phyloP scores from a whole-genome alignment of 2,888 invertebrate species.

The Stegana nigrithorax region DNA sequence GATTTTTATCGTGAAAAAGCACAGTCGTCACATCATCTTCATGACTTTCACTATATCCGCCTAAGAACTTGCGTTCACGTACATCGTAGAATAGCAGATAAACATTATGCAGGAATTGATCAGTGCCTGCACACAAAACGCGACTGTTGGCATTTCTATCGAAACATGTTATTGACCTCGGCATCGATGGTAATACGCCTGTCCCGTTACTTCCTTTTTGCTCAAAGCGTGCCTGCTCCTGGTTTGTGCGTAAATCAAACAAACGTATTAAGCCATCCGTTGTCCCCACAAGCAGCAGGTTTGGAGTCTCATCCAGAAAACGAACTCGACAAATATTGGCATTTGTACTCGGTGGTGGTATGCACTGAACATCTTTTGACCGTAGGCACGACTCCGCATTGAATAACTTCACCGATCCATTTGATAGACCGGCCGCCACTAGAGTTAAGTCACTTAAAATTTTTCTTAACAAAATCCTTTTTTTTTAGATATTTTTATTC shows the following conservation, averaged over 20 bases:
- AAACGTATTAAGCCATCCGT: slow-evolving; percentile 56
- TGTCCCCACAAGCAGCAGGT: slow-evolving; percentile 55
- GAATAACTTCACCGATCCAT: slow-evolving; percentile 70
- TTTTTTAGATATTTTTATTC: slow-evolving; percentile 7
- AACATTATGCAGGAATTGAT: slow-evolving; percentile 76
- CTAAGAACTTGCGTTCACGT: slow-evolving; percentile 74
- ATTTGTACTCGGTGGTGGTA: not conserved
- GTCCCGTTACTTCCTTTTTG: slow-evolving; percentile 51
- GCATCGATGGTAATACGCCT: slow-evolving; percentile 53
- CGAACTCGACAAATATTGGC: slow-evolving; percentile 53
- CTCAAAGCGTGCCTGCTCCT: slow-evolving; percentile 59
- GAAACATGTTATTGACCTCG: slow-evolving; percentile 77
- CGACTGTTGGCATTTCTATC: slow-evolving; percentile 79
- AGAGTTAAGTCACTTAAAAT: slow-evolving; percentile 60
- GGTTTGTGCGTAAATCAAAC: slow-evolving; percentile 69
- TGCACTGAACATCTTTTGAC: slow-evolving; percentile 21
- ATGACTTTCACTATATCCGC: slow-evolving; percentile 87
- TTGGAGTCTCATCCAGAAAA: slow-evolving; percentile 55
- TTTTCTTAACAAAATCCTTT: not conserved
- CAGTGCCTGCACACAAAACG: slow-evolving; percentile 81
- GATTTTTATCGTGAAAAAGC: slow-evolving; percentile 77
- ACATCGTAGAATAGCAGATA: slow-evolving; percentile 87
- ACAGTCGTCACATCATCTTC: slow-evolving; percentile 82
- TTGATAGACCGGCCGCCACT: slow-evolving; percentile 70
- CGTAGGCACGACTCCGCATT: slow-evolving; percentile 66